Base-by-base conservation (phyloP, 2,797 vertebrate species). In the Pangasius krempfi region DNA sequence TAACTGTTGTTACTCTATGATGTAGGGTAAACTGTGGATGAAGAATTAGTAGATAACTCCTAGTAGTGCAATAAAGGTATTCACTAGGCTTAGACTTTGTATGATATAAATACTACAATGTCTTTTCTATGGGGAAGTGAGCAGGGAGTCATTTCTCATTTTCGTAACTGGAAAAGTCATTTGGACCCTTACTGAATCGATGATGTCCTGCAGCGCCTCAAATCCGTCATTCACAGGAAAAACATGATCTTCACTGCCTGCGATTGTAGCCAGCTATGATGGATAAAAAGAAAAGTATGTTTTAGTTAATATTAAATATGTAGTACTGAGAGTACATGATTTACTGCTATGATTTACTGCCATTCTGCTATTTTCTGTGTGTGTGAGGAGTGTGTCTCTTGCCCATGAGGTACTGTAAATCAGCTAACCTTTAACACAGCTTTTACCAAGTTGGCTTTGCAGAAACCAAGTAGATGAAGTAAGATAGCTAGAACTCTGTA, bases 151-250 rank as follows among this genome's bases (percentile, higher is more conserved):
- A 14, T 58, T 25, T 40, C 22, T 81, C 12, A 14, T 60, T 82
- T 82, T 60, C 0, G 14, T 1, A 82, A 37, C 79, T 44, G 54
- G 25, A 64, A 64, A 64, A 84, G 82, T 84, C 16, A 84, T 52
- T 84, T 33, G 81, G 60, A 14, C 27, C 3, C 96, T 93, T 92
- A 99, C 98, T 7, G 98, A 99, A 94, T 97, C 97, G 18, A 99
- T 99, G 94, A 99, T 96, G 6, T 97, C 97, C 90, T 99, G 98
- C 68, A 99, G 96, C 0, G 98, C 98, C 94, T 99, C 95, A 88
- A 99, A 99, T 1, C 99, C 99, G 0, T 99, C 98, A 2, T 97
- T 98, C 79, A 99, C 99, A 0, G 98, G 99, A 92, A 99, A 99
- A 76, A 99, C 98, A 0, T 99, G 98, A 37, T 99, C 98, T 89